A percentile compares a stretch with the other conserved stretches of the same genome.
These are phyloP conservation scores for Ceramica pisi DNA, from an alignment of 2,888 invertebrate genomes.

Conservation along the genomic window DNA sequence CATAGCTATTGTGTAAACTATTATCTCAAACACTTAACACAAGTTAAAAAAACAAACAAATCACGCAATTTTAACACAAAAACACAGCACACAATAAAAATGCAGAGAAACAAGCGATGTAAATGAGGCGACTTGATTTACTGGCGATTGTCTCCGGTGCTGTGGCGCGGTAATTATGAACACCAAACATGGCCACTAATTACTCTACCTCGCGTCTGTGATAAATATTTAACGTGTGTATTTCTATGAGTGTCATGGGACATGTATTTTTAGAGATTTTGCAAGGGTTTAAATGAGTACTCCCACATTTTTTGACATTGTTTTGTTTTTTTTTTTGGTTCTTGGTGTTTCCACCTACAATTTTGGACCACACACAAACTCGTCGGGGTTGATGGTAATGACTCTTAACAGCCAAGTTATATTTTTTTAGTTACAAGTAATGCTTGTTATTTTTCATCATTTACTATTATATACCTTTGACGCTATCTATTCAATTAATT, in stretches of 20 bases:
- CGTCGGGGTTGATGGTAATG: background rate
- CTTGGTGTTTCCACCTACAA: conserved; percentile 5
- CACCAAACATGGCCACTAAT: conserved; percentile 60
- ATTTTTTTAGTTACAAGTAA: background rate
- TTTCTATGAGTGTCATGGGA: conserved; percentile 36
- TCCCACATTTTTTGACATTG: conserved; percentile 30
- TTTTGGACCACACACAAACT: conserved; percentile 22
- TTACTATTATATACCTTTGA: too few species aligned
- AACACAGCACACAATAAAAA: conserved; percentile 42
- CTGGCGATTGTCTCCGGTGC: conserved; percentile 60
- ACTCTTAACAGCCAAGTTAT: background rate
- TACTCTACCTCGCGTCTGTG: conserved; percentile 37
- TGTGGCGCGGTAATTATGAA: conserved; percentile 42
- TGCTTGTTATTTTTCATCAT: background rate
- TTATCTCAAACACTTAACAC: background rate
- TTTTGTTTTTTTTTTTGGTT: conserved; percentile 19
- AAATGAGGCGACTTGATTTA: conserved; percentile 64
- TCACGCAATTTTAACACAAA: conserved; percentile 30
- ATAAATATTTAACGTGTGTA: conserved; percentile 60
- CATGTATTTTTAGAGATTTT: conserved; percentile 44
- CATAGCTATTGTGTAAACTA: background rate
- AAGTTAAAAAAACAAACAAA: conserved; percentile 6
- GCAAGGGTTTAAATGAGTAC: background rate
- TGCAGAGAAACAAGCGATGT: conserved; percentile 44
- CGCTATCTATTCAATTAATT: too few species aligned